phyloP scores from a whole-genome alignment of 35 echinoderm and acorn worm species.

The Acanthaster planci region DNA sequence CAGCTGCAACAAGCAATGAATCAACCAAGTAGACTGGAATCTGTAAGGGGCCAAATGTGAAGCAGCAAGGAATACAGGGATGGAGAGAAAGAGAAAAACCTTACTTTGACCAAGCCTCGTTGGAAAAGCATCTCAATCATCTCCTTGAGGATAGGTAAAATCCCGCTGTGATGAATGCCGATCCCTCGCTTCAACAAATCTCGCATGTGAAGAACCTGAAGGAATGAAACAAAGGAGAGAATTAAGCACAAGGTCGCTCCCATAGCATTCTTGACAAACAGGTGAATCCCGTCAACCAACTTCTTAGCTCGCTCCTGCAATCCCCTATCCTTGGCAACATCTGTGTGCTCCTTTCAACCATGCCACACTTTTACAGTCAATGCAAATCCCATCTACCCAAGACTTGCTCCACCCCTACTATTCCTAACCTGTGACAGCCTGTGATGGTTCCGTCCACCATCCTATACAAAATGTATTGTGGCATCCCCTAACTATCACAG shows the following conservation, averaged over 20 bases:
- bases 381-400: background rate
- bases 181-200: slow-evolving; percentile 85
- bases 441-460: background rate
- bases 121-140: slow-evolving; percentile 94
- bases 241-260: too few relatives aligned
- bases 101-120: slow-evolving; percentile 91
- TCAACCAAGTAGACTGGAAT: too few relatives aligned
- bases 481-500: background rate
- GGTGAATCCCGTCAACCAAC: background rate
- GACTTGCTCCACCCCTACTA: too few relatives aligned
- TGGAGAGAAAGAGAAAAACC: too few relatives aligned
- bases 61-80: too few relatives aligned
- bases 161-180: slow-evolving; percentile 94
- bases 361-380: background rate
- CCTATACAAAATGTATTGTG: background rate
- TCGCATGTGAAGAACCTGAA: slow-evolving; percentile 78
- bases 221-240: background rate
- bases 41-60: too few relatives aligned
- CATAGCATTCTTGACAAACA: too few relatives aligned
- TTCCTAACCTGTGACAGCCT: too few relatives aligned
- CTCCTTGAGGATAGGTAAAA: slow-evolving; percentile 94
- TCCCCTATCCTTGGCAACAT: background rate
- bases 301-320: background rate
- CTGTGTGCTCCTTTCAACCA: background rate
- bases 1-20: slow-evolving; percentile 38